These are phyloP conservation scores for Alosa sapidissima DNA, from an alignment of 2,797 vertebrate species.

Conservation along the genomic window DNA sequence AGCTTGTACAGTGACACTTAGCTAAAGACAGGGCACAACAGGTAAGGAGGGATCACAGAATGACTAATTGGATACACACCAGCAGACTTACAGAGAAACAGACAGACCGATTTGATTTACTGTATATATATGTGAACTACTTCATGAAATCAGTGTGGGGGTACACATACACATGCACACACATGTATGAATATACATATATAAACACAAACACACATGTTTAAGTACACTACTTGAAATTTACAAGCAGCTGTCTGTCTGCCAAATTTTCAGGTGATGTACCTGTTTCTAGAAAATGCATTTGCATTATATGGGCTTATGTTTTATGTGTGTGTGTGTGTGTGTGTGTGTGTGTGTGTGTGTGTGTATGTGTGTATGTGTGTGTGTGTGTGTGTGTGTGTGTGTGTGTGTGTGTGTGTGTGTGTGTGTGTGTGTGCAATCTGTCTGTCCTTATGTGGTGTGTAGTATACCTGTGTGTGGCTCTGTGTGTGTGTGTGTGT, in stretches of 20 bases:
- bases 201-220: conserved; percentile 29
- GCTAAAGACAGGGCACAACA: not conserved
- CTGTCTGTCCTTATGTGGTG: not conserved
- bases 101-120: not conserved
- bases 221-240: conserved; percentile 67
- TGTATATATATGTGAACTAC: not conserved
- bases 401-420: too few species aligned
- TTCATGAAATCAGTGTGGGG: not conserved
- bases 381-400: not conserved
- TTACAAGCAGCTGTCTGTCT: conserved; percentile 73
- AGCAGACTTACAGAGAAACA: not conserved
- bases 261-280: not conserved
- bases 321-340: not conserved
- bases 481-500: not conserved
- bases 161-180: too few species aligned
- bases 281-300: not conserved
- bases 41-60: not conserved
- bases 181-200: too few species aligned
- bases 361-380: not conserved
- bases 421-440: not conserved
- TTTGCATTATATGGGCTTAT: not conserved
- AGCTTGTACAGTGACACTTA: not conserved
- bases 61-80: not conserved
- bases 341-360: too few species aligned
- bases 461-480: not conserved